Evolutionary conservation across 2,113 vertebrate species (phyloP).

Genomic region (Furnarius figulus): DNA sequence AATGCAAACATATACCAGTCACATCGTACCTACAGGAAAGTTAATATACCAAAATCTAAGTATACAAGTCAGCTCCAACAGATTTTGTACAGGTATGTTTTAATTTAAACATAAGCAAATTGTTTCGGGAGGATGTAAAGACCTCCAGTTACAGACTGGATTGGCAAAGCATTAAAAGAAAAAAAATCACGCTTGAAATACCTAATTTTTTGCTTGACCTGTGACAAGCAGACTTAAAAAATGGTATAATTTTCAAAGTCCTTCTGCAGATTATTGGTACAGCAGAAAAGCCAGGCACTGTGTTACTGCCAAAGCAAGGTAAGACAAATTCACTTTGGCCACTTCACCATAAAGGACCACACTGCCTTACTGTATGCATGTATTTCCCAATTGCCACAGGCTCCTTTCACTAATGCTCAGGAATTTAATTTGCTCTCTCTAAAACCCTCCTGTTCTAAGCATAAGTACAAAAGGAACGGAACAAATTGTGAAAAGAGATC

Average conservation of each 20-base stretch:
- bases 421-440: background rate
- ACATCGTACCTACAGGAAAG: constrained; percentile 83
- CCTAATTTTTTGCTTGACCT: background rate
- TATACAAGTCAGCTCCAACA: background rate
- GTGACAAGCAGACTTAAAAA: background rate
- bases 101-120: background rate
- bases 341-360: background rate
- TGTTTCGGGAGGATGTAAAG: background rate
- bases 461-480: background rate
- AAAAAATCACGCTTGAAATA: background rate
- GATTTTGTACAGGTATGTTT: accelerated
- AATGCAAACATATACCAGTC: constrained; percentile 97
- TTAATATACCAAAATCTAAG: background rate
- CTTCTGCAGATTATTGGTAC: background rate
- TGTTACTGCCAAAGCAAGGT: background rate
- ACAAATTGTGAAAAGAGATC: background rate
- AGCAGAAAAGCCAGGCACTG: background rate
- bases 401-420: background rate
- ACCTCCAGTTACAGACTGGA: background rate
- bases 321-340: background rate
- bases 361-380: background rate
- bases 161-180: background rate
- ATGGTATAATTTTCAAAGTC: background rate
- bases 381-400: background rate
- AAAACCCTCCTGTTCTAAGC: background rate